Percentiles rank a stretch among this genome's conserved stretches.
These are phyloP conservation scores for Chloromyia formosa DNA, from an alignment of 2,888 invertebrate species.

Conservation along the genomic window DNA sequence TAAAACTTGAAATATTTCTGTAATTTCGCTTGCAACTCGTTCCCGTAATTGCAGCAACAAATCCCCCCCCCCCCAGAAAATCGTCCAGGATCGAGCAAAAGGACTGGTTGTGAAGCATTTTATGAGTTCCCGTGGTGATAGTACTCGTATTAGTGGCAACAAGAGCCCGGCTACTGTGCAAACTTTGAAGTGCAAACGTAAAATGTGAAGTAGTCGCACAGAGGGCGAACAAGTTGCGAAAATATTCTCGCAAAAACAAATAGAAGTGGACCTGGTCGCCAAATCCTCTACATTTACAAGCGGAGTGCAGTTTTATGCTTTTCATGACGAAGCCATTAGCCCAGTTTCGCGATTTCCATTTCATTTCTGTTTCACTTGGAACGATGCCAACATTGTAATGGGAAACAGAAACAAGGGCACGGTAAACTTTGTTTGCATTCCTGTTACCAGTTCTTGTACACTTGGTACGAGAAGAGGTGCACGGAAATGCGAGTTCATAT, in stretches of 20 bases:
- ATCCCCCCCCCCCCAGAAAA: background rate
- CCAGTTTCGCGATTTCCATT: slow-evolving; percentile 21
- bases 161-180: background rate
- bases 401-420: slow-evolving; percentile 10
- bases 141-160: background rate
- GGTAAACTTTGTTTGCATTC: background rate
- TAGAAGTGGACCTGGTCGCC: background rate
- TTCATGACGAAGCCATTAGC: slow-evolving; percentile 22
- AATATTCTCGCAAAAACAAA: background rate
- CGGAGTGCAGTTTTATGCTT: slow-evolving; percentile 4
- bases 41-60: background rate
- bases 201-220: background rate
- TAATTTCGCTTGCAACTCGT: slow-evolving; percentile 2
- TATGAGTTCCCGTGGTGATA: background rate
- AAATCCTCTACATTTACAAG: background rate
- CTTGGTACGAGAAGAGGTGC: background rate
- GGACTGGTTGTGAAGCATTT: background rate
- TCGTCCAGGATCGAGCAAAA: background rate
- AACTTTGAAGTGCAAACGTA: slow-evolving; percentile 7
- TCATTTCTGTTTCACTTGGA: slow-evolving; percentile 25
- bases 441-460: background rate
- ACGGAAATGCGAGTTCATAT: background rate
- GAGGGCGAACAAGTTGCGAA: background rate
- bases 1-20: slow-evolving; percentile 8
- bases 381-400: slow-evolving; percentile 16